These are phyloP conservation scores for Linyphia triangularis DNA, from an alignment of 2,888 invertebrate genomes.

Conservation along the genomic window DNA sequence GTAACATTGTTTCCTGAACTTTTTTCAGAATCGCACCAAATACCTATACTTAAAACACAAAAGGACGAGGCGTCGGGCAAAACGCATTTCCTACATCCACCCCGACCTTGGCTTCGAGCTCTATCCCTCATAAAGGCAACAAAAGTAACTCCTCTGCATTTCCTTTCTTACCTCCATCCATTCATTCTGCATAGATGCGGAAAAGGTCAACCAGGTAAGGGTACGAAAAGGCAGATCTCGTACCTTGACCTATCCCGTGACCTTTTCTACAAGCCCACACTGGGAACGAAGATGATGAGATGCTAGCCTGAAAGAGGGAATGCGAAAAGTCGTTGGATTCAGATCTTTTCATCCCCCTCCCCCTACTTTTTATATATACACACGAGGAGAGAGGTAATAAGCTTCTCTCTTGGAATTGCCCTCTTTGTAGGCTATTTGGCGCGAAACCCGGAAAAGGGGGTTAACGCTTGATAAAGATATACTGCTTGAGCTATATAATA, in stretches of 20 bases:
- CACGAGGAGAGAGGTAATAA: neutral
- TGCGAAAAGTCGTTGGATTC: neutral
- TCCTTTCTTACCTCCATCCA: slow-evolving; percentile 9
- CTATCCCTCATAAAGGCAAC: neutral
- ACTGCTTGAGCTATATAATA: neutral
- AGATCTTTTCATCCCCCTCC: neutral
- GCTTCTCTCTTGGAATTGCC: neutral
- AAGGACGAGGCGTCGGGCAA: too few species aligned
- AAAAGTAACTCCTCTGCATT: slow-evolving; percentile 7
- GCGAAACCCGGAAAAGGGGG: neutral
- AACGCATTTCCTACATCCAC: neutral
- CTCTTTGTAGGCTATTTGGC: neutral
- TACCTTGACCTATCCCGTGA: slow-evolving; percentile 49
- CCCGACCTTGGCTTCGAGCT: slow-evolving; percentile 25
- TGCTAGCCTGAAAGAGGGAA: slow-evolving; percentile 1
- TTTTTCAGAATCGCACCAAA: neutral
- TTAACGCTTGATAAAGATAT: neutral
- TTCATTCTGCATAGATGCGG: slow-evolving; percentile 17
- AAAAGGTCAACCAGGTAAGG: slow-evolving; percentile 61
- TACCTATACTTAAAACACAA: neutral
- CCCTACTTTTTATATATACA: neutral
- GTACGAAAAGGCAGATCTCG: slow-evolving; percentile 28
- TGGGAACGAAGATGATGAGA: neutral
- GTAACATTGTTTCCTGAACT: neutral
- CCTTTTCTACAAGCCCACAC: slow-evolving; percentile 9